Percentiles rank a stretch among this genome's conserved stretches.
These are phyloP conservation scores for Chrysaora quinquecirrha DNA, from an alignment of 30 jellyfish, hydroid and myxozoan genomes.

Conservation along the genomic window DNA sequence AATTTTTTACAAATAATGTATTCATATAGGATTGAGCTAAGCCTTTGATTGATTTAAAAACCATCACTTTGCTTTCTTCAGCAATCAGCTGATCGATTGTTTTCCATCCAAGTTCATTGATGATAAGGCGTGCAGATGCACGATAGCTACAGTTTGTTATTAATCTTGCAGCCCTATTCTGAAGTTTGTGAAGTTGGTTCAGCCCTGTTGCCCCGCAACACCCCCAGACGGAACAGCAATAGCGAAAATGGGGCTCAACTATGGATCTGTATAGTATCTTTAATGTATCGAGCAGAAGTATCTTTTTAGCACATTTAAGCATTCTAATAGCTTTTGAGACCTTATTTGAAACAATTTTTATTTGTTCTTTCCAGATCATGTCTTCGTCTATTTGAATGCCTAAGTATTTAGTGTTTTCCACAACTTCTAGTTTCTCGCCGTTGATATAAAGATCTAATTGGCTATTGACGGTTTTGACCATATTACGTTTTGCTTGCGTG, in stretches of 20 bases:
- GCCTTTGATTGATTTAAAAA: too few species aligned
- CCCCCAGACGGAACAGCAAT: constrained; percentile 60
- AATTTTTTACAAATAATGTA: too few species aligned
- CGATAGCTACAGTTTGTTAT: constrained; percentile 14
- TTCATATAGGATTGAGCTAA: too few species aligned
- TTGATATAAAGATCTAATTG: not conserved
- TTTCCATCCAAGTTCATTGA: constrained; percentile 16
- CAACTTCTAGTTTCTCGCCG: not conserved
- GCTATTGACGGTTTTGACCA: not conserved
- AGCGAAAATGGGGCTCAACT: constrained; percentile 11
- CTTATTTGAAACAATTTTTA: constrained; percentile 7
- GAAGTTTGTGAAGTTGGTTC: constrained; percentile 12
- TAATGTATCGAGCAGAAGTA: not conserved
- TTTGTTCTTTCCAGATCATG: constrained; percentile 13
- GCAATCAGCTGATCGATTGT: constrained; percentile 7
- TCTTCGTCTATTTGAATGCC: not conserved
- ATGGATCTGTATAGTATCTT: constrained; percentile 12
- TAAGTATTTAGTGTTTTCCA: constrained; percentile 1
- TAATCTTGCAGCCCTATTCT: constrained; percentile 54
- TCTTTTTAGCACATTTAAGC: not conserved
- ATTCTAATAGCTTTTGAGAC: constrained; percentile 9
- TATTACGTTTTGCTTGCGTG: constrained; percentile 7
- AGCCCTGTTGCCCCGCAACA: constrained; percentile 34
- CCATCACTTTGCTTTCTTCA: not conserved
- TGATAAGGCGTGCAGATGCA: constrained; percentile 12